phyloP scores from a whole-genome alignment of 2,797 vertebrate species.

The Muscicapa striata region DNA sequence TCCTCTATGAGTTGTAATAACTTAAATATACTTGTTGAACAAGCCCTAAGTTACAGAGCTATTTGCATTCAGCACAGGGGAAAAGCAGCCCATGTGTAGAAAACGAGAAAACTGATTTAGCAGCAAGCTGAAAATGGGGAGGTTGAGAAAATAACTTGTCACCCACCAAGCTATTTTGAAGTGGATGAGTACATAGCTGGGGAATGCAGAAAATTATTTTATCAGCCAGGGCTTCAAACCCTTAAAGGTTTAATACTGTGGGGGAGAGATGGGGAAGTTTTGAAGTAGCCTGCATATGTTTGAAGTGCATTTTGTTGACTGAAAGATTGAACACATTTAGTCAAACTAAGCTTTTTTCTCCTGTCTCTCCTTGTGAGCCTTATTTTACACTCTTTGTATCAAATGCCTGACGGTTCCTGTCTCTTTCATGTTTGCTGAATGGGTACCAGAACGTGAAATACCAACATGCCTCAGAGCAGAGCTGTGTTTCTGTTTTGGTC shows the following conservation, averaged over 20 bases:
- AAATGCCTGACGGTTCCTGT: background rate
- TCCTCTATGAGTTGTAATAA: background rate
- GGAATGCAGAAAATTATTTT: constrained; percentile 47
- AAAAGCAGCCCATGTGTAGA: background rate
- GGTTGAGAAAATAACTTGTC: constrained; percentile 21
- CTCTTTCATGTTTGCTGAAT: background rate
- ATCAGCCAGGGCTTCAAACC: background rate
- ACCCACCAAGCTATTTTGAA: constrained; percentile 65
- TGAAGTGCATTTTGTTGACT: background rate
- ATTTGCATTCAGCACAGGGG: constrained; percentile 5
- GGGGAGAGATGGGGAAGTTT: background rate
- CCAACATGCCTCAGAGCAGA: background rate
- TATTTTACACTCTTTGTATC: background rate
- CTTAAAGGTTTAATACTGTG: background rate
- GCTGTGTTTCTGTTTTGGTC: background rate
- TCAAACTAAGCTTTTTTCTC: background rate
- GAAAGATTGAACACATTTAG: background rate
- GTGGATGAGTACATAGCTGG: constrained; percentile 52
- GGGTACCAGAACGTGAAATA: background rate
- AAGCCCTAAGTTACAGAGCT: background rate
- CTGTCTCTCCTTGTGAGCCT: background rate
- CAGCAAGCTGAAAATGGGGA: background rate
- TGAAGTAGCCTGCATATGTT: background rate
- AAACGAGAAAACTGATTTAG: constrained; percentile 21
- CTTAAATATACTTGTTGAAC: constrained; percentile 28